A percentile compares a stretch with the other conserved stretches of the same genome.
Conservation (phyloP, 2,888 invertebrate genomes). For the Dione juno region DNA sequence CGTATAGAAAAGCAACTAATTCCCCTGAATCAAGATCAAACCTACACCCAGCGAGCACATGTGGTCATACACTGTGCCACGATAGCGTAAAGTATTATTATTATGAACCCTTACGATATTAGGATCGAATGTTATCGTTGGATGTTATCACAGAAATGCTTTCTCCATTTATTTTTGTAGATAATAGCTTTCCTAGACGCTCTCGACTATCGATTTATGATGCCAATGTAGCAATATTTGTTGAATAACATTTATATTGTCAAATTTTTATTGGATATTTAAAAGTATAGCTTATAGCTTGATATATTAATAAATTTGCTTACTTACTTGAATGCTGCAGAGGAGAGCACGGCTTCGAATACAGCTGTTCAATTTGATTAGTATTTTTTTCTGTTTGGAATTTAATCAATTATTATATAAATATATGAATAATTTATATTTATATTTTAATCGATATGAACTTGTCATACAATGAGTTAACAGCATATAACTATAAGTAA, state of each 20-base stretch:
- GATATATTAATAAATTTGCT: no score
- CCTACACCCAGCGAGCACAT: neutral
- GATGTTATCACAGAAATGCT: conserved; percentile 1
- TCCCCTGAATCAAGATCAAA: neutral
- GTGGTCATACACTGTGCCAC: neutral
- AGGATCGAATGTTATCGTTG: conserved; percentile 6
- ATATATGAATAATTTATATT: no score
- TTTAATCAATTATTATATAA: no score
- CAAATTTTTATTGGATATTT: neutral
- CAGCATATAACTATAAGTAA: no score
- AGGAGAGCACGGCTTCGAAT: no score
- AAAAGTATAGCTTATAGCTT: no score
- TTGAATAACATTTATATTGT: neutral
- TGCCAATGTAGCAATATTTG: conserved; percentile 3
- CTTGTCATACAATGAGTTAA: no score
- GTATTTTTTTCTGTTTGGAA: no score
- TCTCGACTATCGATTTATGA: conserved; percentile 12
- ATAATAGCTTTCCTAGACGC: conserved; percentile 16
- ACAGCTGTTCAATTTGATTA: no score
- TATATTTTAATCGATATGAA: no score
- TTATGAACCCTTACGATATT: conserved; percentile 9
- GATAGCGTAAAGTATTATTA: neutral
- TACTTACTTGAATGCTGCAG: no score
- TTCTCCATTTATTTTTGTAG: conserved; percentile 19
- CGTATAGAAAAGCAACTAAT: no score